A percentile compares a stretch with the other conserved stretches of the same genome.
phyloP scores from a whole-genome alignment of 2,797 vertebrate species.

The Choloepus didactylus region DNA sequence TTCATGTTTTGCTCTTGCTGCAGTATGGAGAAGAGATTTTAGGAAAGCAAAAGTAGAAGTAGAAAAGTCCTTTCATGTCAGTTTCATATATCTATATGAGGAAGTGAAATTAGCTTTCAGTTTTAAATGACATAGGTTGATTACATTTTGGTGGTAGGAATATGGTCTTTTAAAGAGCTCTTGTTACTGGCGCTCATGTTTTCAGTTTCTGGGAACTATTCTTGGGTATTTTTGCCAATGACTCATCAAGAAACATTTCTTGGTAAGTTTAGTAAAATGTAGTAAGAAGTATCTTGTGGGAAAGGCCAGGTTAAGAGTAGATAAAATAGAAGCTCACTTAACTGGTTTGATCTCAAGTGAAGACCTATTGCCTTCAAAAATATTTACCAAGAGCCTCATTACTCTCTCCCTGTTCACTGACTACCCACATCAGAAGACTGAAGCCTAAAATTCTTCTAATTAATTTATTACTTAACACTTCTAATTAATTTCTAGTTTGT shows the following conservation, averaged over 20 bases:
- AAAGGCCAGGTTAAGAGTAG: slow-evolving; percentile 4
- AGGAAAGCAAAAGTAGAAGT: slow-evolving; percentile 71
- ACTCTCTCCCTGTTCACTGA: background rate
- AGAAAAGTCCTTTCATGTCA: slow-evolving; percentile 67
- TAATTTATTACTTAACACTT: too few species aligned
- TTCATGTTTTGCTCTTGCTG: slow-evolving; percentile 45
- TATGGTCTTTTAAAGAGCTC: slow-evolving; percentile 55
- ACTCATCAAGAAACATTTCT: slow-evolving; percentile 71
- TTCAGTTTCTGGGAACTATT: slow-evolving; percentile 69
- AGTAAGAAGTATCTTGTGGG: background rate
- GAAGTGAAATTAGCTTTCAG: slow-evolving; percentile 68
- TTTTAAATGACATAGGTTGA: slow-evolving; percentile 49
- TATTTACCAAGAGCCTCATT: background rate
- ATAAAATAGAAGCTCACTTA: background rate
- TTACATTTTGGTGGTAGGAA: slow-evolving; percentile 50
- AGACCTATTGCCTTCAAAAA: slow-evolving; percentile 3
- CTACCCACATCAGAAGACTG: background rate
- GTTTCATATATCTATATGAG: slow-evolving; percentile 58
- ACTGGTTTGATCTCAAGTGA: slow-evolving; percentile 21
- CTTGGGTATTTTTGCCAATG: slow-evolving; percentile 68
- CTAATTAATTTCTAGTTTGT: slow-evolving; percentile 5
- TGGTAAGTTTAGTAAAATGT: slow-evolving; percentile 62
- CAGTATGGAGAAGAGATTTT: slow-evolving; percentile 48
- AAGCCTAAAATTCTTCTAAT: slow-evolving; percentile 53
- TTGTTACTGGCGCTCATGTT: slow-evolving; percentile 46